These are phyloP conservation scores for Siniperca chuatsi DNA, from an alignment of 2,113 vertebrate genomes.

Conservation along the genomic window DNA sequence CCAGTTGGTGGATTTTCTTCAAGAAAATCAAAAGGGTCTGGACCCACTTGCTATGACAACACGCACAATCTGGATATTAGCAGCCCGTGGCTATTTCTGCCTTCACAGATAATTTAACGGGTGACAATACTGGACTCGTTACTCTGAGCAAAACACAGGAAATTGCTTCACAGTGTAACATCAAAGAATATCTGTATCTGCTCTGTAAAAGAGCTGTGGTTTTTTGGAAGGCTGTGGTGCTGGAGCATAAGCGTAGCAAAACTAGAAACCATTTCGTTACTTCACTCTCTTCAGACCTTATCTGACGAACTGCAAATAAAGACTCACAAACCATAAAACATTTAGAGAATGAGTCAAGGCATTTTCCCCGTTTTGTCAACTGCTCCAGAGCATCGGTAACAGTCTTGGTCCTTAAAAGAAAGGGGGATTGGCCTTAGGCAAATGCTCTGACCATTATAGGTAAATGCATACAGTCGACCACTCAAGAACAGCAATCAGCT, in stretches of 20 bases:
- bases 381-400: background rate
- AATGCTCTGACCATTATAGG: background rate
- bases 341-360: background rate
- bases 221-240: background rate
- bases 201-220: background rate
- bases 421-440: background rate
- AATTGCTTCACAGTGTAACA: constrained; percentile 28
- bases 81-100: background rate
- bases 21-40: background rate
- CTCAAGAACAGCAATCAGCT: background rate
- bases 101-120: background rate
- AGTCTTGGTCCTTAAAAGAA: background rate
- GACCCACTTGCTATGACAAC: background rate
- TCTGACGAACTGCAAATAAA: background rate
- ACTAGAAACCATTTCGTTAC: background rate
- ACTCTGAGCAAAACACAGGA: constrained; percentile 40
- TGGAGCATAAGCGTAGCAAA: background rate
- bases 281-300: background rate
- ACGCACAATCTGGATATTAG: background rate
- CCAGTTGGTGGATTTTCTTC: background rate
- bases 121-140: background rate
- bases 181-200: constrained; percentile 10
- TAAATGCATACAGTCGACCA: background rate
- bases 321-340: background rate
- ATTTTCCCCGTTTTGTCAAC: background rate